Evolutionary conservation across 2,888 invertebrate genomes (phyloP).

Genomic region (Pammene fasciana): DNA sequence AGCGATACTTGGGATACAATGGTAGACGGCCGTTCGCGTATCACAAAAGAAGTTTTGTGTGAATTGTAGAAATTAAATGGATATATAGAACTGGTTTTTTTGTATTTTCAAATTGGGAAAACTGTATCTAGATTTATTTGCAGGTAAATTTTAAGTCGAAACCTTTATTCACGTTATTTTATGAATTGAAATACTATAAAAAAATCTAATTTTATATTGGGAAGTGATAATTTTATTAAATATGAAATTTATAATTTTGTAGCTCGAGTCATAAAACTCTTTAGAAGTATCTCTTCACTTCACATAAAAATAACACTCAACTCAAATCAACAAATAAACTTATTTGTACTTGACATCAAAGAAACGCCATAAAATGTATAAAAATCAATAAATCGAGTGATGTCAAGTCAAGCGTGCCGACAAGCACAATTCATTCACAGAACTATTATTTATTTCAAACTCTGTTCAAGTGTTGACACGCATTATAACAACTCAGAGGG

Average conservation of each 20-base stretch:
- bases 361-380: slow-evolving; percentile 48
- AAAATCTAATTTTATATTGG: too few species aligned
- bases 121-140: background rate
- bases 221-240: background rate
- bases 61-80: slow-evolving; percentile 24
- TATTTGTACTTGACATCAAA: slow-evolving; percentile 44
- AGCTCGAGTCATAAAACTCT: too few species aligned
- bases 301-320: slow-evolving; percentile 14
- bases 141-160: too few species aligned
- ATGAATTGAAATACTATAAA: too few species aligned
- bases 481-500: slow-evolving; percentile 77
- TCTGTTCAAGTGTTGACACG: slow-evolving; percentile 79
- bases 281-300: too few species aligned
- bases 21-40: slow-evolving; percentile 67
- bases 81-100: background rate
- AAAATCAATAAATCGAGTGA: slow-evolving; percentile 73
- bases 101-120: background rate
- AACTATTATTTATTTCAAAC: slow-evolving; percentile 74
- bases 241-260: too few species aligned
- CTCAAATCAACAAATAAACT: slow-evolving; percentile 30
- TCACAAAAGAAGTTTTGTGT: slow-evolving; percentile 47
- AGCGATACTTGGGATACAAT: slow-evolving; percentile 76
- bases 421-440: slow-evolving; percentile 65
- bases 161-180: too few species aligned
- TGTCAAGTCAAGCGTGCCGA: slow-evolving; percentile 69